Evolutionary conservation across 2,888 invertebrate species (phyloP).

Genomic region (Mythimna vitellina): DNA sequence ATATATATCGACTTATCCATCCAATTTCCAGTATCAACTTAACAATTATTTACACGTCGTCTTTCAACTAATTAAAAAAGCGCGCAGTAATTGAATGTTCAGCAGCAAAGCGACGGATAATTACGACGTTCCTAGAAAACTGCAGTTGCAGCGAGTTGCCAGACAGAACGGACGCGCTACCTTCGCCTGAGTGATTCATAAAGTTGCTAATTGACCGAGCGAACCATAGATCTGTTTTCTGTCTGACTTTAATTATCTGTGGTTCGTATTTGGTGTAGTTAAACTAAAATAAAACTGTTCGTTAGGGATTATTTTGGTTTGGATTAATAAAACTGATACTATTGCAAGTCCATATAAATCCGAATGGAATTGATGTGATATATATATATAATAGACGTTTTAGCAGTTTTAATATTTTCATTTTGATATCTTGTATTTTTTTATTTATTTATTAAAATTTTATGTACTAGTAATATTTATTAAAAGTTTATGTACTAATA

Average conservation of each 20-base stretch:
- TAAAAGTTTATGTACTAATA: too few relatives aligned
- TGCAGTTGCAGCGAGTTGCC: conserved; percentile 36
- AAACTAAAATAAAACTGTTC: neutral
- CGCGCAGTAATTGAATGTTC: conserved; percentile 44
- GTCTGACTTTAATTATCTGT: conserved; percentile 40
- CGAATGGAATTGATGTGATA: neutral
- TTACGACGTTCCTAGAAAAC: conserved; percentile 41
- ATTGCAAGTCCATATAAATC: neutral
- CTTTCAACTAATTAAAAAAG: conserved; percentile 46
- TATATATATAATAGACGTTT: neutral
- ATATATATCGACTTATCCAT: neutral
- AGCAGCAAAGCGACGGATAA: conserved; percentile 35
- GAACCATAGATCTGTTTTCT: conserved; percentile 47
- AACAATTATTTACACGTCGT: conserved; percentile 28
- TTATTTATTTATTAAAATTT: too few relatives aligned
- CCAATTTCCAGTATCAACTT: conserved; percentile 7
- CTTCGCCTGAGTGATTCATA: conserved; percentile 26
- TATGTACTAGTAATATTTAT: too few relatives aligned
- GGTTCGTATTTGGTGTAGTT: conserved; percentile 27
- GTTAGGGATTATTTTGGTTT: neutral
- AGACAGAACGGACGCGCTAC: conserved; percentile 26
- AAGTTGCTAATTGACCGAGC: conserved; percentile 51
- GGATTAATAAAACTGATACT: neutral
- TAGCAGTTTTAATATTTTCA: neutral
- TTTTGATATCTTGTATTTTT: too few relatives aligned